Conservation (phyloP, 1,140 invertebrate genomes). For the Caligus rogercresseyi region DNA sequence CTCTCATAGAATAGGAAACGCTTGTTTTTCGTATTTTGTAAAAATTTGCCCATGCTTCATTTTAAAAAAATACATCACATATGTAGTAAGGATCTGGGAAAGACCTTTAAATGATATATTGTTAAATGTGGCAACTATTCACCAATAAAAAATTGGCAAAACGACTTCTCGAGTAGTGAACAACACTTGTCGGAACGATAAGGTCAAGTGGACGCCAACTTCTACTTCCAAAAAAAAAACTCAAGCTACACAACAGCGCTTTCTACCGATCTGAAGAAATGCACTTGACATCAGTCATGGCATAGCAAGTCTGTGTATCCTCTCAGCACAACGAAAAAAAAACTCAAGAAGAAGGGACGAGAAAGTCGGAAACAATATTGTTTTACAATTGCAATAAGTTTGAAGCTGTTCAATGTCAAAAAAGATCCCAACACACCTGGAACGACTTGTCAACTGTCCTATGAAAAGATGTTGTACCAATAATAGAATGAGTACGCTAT, state of each 20-base stretch:
- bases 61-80: too few relatives aligned
- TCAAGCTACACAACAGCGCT: not conserved
- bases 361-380: too few relatives aligned
- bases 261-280: not conserved
- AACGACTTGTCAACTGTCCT: too few relatives aligned
- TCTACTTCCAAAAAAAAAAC: too few relatives aligned
- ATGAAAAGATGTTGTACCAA: too few relatives aligned
- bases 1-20: too few relatives aligned
- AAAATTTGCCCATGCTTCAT: too few relatives aligned
- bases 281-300: not conserved
- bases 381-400: too few relatives aligned
- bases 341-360: not conserved
- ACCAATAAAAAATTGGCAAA: not conserved
- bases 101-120: not conserved
- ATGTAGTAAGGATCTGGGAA: not conserved
- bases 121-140: not conserved
- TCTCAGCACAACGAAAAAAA: not conserved
- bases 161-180: not conserved
- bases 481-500: too few relatives aligned
- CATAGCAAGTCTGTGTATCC: not conserved
- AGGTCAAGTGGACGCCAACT: not conserved
- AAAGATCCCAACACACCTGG: too few relatives aligned
- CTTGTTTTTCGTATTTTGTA: too few relatives aligned
- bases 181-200: not conserved
- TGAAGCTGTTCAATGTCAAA: not conserved